Percentiles rank a stretch among this genome's conserved stretches.
phyloP scores from a whole-genome alignment of 2,113 vertebrate genomes.

The Pelecanoides urinatrix region DNA sequence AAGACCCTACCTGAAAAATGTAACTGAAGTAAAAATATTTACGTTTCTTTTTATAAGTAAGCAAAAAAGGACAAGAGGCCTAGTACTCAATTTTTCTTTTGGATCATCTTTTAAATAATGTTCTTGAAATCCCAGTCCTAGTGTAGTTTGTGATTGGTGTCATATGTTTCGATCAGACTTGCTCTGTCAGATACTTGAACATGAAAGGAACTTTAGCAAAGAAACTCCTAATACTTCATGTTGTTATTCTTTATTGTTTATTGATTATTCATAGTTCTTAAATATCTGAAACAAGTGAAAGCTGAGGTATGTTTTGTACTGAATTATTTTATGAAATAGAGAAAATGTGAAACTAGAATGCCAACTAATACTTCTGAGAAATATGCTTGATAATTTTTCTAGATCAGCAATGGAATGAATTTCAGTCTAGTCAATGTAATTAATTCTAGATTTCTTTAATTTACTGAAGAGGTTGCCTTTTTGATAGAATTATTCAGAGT shows the following conservation, averaged over 20 bases:
- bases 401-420: background rate
- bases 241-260: background rate
- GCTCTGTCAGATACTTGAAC: background rate
- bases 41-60: background rate
- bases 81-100: background rate
- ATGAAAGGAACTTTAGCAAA: fast-evolving
- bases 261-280: background rate
- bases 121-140: background rate
- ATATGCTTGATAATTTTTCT: background rate
- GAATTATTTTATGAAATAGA: background rate
- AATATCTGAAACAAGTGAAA: background rate
- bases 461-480: background rate
- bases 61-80: background rate
- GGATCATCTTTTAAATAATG: background rate
- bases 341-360: background rate
- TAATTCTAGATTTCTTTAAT: background rate
- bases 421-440: background rate
- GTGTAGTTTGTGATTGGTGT: background rate
- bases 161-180: background rate
- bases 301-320: background rate
- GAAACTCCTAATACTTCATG: background rate
- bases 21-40: background rate
- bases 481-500: background rate
- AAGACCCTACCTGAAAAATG: background rate
- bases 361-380: background rate